These are phyloP conservation scores for Belgica antarctica DNA, from an alignment of 2,888 invertebrate species.

Conservation along the genomic window DNA sequence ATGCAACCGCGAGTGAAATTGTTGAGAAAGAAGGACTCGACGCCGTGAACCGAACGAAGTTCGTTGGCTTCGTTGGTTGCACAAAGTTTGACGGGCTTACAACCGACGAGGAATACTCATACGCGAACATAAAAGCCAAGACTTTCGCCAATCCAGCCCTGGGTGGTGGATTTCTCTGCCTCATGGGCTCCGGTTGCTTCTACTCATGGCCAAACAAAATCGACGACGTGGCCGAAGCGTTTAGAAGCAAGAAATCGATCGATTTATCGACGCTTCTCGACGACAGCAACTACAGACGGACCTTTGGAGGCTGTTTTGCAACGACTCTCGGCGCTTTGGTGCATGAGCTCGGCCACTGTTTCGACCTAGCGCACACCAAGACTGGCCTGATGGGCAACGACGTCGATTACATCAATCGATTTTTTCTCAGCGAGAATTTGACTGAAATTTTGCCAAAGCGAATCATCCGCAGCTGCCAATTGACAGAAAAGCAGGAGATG, in stretches of 20 bases:
- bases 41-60: constrained; percentile 67
- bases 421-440: constrained; percentile 67
- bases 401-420: constrained; percentile 77
- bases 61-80: constrained; percentile 84
- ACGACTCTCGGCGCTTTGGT: constrained; percentile 88
- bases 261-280: constrained; percentile 77
- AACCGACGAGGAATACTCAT: constrained; percentile 62
- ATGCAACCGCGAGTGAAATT: constrained; percentile 78
- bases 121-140: constrained; percentile 67
- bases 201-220: constrained; percentile 83
- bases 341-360: constrained; percentile 92
- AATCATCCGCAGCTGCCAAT: constrained; percentile 46
- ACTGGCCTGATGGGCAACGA: constrained; percentile 92
- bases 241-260: constrained; percentile 59
- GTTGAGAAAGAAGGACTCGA: constrained; percentile 66
- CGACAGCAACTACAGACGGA: constrained; percentile 87
- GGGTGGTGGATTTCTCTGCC: constrained; percentile 86
- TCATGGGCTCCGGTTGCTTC: constrained; percentile 86
- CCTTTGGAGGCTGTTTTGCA: constrained; percentile 82
- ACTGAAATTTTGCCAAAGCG: constrained; percentile 51
- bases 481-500: not conserved
- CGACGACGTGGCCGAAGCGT: constrained; percentile 62
- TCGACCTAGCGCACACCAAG: constrained; percentile 87
- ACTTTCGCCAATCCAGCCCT: constrained; percentile 84
- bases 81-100: constrained; percentile 69